These are phyloP conservation scores for Choreutis nemorana DNA, from an alignment of 2,888 invertebrate genomes.

Conservation along the genomic window DNA sequence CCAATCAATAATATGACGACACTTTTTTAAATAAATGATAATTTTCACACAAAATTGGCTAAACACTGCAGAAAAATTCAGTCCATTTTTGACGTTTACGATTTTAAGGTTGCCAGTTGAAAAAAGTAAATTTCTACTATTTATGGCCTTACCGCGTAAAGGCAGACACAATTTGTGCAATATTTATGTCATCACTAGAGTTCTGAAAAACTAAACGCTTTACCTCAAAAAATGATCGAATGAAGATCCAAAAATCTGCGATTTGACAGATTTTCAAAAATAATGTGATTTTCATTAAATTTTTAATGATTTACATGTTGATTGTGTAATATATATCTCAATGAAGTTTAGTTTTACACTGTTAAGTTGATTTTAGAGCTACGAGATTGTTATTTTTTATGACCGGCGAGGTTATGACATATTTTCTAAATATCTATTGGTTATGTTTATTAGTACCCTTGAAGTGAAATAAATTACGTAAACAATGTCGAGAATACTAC, in stretches of 20 bases:
- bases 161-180: background rate
- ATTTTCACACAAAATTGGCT: constrained; percentile 23
- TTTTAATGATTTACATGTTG: constrained; percentile 49
- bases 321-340: constrained; percentile 43
- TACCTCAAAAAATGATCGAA: background rate
- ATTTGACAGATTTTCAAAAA: constrained; percentile 39
- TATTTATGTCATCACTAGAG: background rate
- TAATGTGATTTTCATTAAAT: too few relatives aligned
- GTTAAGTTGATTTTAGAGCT: constrained; percentile 18
- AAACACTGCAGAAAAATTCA: constrained; percentile 22
- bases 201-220: background rate
- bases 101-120: constrained; percentile 2
- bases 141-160: background rate
- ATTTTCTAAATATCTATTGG: constrained; percentile 25
- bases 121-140: background rate
- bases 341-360: constrained; percentile 20
- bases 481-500: constrained; percentile 57
- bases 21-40: constrained; percentile 12
- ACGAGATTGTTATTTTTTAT: constrained; percentile 24
- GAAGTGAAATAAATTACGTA: constrained; percentile 27
- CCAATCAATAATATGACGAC: constrained; percentile 18
- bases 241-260: constrained; percentile 18
- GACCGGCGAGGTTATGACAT: constrained; percentile 55
- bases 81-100: constrained; percentile 37
- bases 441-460: constrained; percentile 34